phyloP scores from a whole-genome alignment of 37 sponge, comb jelly and placozoan species.

The Cladorhizidae sp. region DNA sequence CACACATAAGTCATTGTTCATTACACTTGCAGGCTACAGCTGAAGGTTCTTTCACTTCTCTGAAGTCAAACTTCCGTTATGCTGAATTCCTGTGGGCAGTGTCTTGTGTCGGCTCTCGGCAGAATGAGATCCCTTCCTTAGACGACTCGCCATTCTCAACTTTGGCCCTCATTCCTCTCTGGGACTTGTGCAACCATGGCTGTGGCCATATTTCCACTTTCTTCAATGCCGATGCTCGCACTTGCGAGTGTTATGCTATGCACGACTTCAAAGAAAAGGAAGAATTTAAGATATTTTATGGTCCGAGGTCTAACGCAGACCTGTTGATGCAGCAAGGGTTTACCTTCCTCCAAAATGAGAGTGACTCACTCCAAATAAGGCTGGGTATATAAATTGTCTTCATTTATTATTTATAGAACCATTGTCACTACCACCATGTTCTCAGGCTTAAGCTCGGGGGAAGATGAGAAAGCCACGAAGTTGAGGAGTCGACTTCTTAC shows the following conservation, averaged over 20 bases:
- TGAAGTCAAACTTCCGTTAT: constrained; percentile 56
- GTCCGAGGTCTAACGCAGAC: constrained; percentile 62
- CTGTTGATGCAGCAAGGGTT: constrained; percentile 79
- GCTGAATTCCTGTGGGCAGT: constrained; percentile 81
- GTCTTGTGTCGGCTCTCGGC: constrained; percentile 74
- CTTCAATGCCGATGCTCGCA: constrained; percentile 37
- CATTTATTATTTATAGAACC: not conserved
- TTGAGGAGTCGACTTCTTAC: constrained; percentile 12
- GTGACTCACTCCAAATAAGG: constrained; percentile 51
- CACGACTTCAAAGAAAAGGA: constrained; percentile 22
- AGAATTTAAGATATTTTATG: constrained; percentile 78
- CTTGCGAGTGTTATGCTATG: constrained; percentile 55
- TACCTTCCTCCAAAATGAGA: constrained; percentile 45
- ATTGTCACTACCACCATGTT: not conserved
- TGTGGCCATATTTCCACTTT: constrained; percentile 57
- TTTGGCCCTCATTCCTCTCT: constrained; percentile 77
- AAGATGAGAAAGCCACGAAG: constrained; percentile 11
- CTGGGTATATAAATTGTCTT: constrained; percentile 47
- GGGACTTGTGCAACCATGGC: constrained; percentile 84
- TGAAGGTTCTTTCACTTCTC: constrained; percentile 27
- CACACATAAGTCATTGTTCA: not conserved
- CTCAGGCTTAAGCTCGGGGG: constrained; percentile 40
- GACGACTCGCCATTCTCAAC: not conserved
- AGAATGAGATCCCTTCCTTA: constrained; percentile 68
- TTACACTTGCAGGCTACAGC: constrained; percentile 5